Conservation (phyloP, 2,797 vertebrate genomes). For the Muscicapa striata region DNA sequence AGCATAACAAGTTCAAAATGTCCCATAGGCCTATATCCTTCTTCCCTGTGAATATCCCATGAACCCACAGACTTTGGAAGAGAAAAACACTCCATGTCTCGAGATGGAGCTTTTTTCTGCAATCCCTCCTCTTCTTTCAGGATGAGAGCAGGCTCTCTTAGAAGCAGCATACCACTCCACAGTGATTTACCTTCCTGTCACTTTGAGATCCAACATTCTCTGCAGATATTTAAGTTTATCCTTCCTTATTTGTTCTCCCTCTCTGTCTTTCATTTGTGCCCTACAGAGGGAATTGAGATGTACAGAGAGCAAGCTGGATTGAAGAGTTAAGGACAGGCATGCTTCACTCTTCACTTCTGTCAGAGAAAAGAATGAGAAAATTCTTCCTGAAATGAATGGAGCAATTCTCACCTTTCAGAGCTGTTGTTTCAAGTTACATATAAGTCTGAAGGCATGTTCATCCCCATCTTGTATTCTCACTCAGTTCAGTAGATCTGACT, state of each 20-base stretch:
- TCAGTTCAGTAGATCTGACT: background rate
- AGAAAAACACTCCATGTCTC: background rate
- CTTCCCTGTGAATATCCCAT: background rate
- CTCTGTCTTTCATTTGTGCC: background rate
- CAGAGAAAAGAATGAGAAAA: background rate
- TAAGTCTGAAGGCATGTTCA: background rate
- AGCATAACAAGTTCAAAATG: background rate
- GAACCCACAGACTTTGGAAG: background rate
- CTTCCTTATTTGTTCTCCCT: background rate
- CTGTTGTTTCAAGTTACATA: background rate
- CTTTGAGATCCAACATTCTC: background rate
- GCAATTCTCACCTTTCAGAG: background rate
- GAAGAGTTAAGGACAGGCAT: background rate
- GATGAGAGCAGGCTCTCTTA: background rate
- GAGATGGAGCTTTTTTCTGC: background rate
- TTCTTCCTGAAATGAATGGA: background rate
- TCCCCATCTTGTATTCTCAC: background rate
- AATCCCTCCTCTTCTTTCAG: background rate
- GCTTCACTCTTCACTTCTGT: background rate
- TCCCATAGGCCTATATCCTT: background rate
- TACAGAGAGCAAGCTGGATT: background rate
- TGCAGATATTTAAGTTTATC: background rate
- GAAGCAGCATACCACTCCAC: background rate
- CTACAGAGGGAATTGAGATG: background rate
- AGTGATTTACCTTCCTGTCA: background rate